Conservation (phyloP, 2,888 invertebrate species). For the Ditylenchus weischeri region DNA sequence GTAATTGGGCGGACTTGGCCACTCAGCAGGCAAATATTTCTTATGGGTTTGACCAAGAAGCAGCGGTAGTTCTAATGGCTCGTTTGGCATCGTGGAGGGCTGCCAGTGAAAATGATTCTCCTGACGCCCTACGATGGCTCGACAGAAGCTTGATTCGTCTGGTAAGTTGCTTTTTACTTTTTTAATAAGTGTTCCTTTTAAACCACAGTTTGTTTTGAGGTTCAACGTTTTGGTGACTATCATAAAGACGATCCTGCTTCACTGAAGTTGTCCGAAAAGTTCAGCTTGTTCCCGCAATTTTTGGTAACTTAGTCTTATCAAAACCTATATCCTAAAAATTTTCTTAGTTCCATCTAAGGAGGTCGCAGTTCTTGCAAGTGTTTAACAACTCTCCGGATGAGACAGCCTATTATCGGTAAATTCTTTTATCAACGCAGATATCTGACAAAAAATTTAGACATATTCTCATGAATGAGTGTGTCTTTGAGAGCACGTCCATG, state of each 20-base stretch:
- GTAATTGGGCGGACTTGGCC: conserved; percentile 92
- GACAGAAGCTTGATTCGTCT: conserved; percentile 93
- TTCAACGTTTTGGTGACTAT: conserved; percentile 98
- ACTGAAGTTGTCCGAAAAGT: conserved; percentile 90
- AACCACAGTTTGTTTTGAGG: conserved; percentile 66
- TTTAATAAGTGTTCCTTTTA: conserved; percentile 3
- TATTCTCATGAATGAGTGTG: conserved; percentile 92
- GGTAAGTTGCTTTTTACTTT: conserved; percentile 63
- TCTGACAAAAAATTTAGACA: conserved; percentile 67
- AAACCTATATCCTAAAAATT: too few relatives aligned
- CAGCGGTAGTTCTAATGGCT: conserved; percentile 93
- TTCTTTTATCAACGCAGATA: neutral
- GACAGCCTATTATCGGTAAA: conserved; percentile 89
- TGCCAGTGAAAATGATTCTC: conserved; percentile 74
- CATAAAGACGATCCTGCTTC: conserved; percentile 94
- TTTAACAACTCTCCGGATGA: conserved; percentile 99
- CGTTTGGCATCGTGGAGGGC: conserved; percentile 92
- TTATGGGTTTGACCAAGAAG: conserved; percentile 73
- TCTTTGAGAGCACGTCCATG: conserved; percentile 96
- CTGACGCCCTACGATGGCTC: conserved; percentile 96
- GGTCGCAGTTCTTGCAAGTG: conserved; percentile 91
- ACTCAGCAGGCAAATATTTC: conserved; percentile 62
- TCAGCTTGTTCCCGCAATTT: conserved; percentile 96
- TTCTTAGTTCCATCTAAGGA: conserved; percentile 77
- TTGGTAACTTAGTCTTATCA: conserved; percentile 66